Evolutionary conservation across 1,140 invertebrate species (phyloP).

Genomic region (Drosophila erecta): DNA sequence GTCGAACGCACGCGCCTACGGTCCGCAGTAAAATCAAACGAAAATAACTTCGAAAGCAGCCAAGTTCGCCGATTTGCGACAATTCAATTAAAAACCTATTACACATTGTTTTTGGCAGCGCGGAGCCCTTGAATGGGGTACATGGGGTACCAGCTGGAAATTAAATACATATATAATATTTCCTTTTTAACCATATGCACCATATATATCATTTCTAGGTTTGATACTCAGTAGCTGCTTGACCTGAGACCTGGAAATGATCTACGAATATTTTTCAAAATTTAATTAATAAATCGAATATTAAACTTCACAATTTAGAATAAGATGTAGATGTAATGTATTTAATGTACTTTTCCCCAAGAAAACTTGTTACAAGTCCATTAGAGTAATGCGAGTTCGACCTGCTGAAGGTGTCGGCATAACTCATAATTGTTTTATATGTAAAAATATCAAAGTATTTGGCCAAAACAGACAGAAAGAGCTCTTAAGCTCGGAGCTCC

Average conservation of each 20-base stretch:
- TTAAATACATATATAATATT: too few species aligned
- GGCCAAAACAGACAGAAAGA: constrained; percentile 47
- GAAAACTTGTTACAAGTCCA: constrained; percentile 12
- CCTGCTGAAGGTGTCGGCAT: background rate
- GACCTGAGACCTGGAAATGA: too few species aligned
- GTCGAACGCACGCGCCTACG: constrained; percentile 52
- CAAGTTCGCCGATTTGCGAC: constrained; percentile 59
- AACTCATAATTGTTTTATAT: constrained; percentile 44
- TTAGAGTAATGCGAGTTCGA: constrained; percentile 46
- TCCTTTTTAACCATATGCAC: too few species aligned
- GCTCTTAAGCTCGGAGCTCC: constrained; percentile 40
- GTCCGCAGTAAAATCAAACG: constrained; percentile 21
- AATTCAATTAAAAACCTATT: constrained; percentile 76
- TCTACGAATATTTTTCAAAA: too few species aligned
- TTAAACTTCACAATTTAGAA: too few species aligned
- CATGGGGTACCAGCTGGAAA: too few species aligned
- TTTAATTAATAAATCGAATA: too few species aligned
- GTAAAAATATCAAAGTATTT: constrained; percentile 58
- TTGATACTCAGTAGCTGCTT: too few species aligned
- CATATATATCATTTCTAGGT: too few species aligned
- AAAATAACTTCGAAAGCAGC: constrained; percentile 35
- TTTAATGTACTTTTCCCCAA: background rate
- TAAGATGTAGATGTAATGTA: background rate
- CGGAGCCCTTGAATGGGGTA: constrained; percentile 5
- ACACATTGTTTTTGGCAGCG: constrained; percentile 46